Base-by-base conservation (phyloP, 2,113 vertebrate species). In the Chionodraco myersi region DNA sequence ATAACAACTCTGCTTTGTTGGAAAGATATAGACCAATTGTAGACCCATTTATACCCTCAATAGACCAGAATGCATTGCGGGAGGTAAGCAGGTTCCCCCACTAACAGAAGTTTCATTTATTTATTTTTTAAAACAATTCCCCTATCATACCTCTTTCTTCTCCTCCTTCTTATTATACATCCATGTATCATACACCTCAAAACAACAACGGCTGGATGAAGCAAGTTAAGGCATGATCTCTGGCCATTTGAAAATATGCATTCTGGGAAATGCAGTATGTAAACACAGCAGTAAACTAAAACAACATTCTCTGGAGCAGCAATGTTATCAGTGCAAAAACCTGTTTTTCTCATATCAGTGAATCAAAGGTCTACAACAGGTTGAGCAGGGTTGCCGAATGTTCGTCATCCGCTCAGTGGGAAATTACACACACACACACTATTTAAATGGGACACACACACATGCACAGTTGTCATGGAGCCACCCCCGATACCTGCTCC, bases 401-500 rank as follows among this genome's bases (percentile, higher is more conserved):
- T 13, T 77, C 72, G 57, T 86, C 88, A 87, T 68, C 59, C 7
- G 7, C 80, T 51, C 77, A 53, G 80, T 62, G 68, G 82, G 80
- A 87, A 30, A 54, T 61, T 10, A 44, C 67, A 47, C 67, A 41
- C 36, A 41, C 7, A 41, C 36, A 41, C 36, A 41, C 7, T 47
- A 75, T 72, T 18, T n/a, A 74, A 16, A 48, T 1, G 48, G 47
- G 49, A 69, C 41, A 68, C 65, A 63, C 63, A 64, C 36, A 54
- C 68, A 78, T 26, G 12, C 44, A 60, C 69, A 59, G 89, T 85
- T 75, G 79, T 79, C 82, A 88, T 89, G 88, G 81, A 77, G 82
- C 75, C 85, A 48, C 80, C 87, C 80, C 74, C 81, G 21, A 45
- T 77, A 92, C 84, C 89, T 86, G 78, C 79, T 64, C 59, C 87